Evolutionary conservation across 2,888 invertebrate species (phyloP), one percentile per base, ranked within the genome.

Genomic region (Chydorus sphaericus): DNA sequence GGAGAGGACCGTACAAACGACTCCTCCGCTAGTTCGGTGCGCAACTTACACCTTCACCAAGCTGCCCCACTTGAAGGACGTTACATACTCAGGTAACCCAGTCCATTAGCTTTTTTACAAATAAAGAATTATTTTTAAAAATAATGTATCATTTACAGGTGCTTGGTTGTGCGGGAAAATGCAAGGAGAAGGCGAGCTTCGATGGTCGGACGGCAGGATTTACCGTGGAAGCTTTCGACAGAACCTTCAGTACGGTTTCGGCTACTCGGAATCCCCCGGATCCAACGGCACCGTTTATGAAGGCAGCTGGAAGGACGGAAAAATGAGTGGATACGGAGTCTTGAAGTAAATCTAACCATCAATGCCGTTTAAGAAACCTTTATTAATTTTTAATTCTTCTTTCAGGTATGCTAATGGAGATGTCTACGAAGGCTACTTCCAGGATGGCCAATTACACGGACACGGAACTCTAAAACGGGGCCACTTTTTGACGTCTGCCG

Each of bases 381-480:
- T 31, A 60, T 26, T 29, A n/a, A 28, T 23, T 26, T 33, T 11
- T 33, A 11, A 33, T 33, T 33, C n/a, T 33, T 33, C n/a, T 33
- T 26, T 48, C 28, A 72, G 77, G 65, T 86, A 83, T 66, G 70
- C 75, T 14, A 82, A 81, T 57, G 87, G 85, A 4, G 88, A 88
- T 65, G 72, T 84, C 16, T 92, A 90, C 66, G 85, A 87, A 65
- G 92, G 92, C 0, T 82, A 83, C 66, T 90, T 91, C 67, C 83
- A 83, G 66, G 86, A 90, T 63, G 88, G 89, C 0, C 72, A 78
- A 53, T 81, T 85, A 1, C 83, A 88, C 65, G 92, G 92, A 0
- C 89, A 91, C 66, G 92, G 92, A 0, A 80, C 84, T 56, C 77
- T 83, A 60, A 83, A 81, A 59, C 83, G 85, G 65, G 87, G 88